These are phyloP conservation scores for Ranitomeya imitator DNA, from an alignment of 2,113 vertebrate genomes.

Conservation along the genomic window DNA sequence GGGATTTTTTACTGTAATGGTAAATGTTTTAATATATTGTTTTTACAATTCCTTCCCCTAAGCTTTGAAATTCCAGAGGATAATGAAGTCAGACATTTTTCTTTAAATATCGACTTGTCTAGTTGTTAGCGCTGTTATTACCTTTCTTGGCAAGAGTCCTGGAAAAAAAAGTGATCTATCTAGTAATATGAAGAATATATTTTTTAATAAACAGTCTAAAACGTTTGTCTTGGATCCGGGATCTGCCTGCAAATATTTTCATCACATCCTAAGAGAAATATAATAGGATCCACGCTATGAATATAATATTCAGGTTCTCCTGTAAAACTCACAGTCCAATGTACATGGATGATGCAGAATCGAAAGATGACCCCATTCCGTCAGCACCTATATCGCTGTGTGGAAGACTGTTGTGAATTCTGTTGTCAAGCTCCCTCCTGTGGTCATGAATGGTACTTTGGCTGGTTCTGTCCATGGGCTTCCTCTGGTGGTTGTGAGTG, in stretches of 20 bases:
- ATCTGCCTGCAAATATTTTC: conserved; percentile 14
- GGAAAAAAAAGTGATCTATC: conserved; percentile 51
- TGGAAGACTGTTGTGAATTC: no score
- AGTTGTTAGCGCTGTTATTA: conserved; percentile 32
- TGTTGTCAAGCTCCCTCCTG: no score
- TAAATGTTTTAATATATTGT: conserved; percentile 49
- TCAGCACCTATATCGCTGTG: no score
- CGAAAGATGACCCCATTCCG: no score
- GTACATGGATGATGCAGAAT: no score
- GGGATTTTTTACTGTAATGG: conserved; percentile 42
- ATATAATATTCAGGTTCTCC: not conserved
- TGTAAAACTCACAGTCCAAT: not conserved
- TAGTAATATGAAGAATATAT: conserved; percentile 37
- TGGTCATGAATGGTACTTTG: no score
- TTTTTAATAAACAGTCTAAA: conserved; percentile 50
- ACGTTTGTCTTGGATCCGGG: conserved; percentile 15
- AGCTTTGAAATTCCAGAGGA: conserved; percentile 44
- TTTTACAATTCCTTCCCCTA: conserved; percentile 40
- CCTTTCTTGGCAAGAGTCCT: conserved; percentile 47
- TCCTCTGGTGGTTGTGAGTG: no score
- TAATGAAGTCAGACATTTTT: conserved; percentile 49
- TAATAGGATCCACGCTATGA: not conserved
- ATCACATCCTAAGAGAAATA: not conserved
- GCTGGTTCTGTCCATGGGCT: no score
- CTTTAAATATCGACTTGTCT: conserved; percentile 48